phyloP scores from a whole-genome alignment of 2,797 vertebrate genomes.

The Lates japonicus region DNA sequence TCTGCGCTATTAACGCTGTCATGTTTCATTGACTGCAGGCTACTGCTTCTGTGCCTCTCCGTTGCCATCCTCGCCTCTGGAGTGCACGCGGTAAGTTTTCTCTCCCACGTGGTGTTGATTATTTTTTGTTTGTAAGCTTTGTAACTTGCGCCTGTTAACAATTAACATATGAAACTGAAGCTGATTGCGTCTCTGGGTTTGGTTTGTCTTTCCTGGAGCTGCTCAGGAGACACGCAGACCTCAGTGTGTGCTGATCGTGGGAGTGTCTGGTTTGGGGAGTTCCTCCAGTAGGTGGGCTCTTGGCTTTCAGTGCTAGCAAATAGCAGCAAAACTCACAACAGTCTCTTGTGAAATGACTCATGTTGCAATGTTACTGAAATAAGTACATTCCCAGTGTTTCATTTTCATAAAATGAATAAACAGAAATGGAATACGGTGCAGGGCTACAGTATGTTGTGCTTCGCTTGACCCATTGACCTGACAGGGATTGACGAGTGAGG shows the following conservation, averaged over 20 bases:
- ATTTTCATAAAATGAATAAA: constrained; percentile 17
- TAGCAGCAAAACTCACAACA: constrained; percentile 28
- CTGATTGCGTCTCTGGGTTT: neutral
- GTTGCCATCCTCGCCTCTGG: constrained; percentile 71
- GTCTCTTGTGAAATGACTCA: constrained; percentile 39
- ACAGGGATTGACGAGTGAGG: constrained; percentile 7
- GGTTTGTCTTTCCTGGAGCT: neutral
- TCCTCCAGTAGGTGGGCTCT: constrained; percentile 60
- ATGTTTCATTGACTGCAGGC: constrained; percentile 66
- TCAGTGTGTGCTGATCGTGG: constrained; percentile 37
- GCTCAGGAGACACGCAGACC: neutral
- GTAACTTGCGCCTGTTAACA: constrained; percentile 23
- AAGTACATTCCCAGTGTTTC: constrained; percentile 5
- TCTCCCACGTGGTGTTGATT: constrained; percentile 1
- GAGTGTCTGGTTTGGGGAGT: constrained; percentile 63
- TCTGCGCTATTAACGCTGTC: neutral
- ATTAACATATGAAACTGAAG: neutral
- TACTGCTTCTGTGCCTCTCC: constrained; percentile 79
- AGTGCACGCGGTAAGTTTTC: constrained; percentile 84
- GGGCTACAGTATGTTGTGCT: constrained; percentile 2
- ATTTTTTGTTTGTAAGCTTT: neutral
- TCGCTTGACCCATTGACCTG: constrained; percentile 41
- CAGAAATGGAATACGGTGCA: neutral
- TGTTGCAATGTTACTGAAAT: constrained; percentile 32
- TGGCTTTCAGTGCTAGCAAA: constrained; percentile 39